Evolutionary conservation across 1,140 invertebrate species (phyloP).

Genomic region (Papilio helenus): DNA sequence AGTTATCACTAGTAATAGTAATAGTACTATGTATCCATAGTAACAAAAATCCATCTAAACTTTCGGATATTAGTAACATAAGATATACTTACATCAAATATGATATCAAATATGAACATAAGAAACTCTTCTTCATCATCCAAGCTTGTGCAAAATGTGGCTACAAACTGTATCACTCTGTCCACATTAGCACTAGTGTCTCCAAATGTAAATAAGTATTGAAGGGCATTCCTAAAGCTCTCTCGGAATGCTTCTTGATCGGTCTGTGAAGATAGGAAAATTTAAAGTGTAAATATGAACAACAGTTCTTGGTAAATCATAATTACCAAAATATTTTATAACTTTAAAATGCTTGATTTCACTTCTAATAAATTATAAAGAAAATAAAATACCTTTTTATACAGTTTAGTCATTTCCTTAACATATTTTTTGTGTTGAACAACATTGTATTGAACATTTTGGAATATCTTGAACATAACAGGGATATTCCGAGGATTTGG

Average conservation of each 20-base stretch:
- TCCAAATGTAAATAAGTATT: slow-evolving; percentile 84
- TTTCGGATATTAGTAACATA: no score
- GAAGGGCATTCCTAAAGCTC: slow-evolving; percentile 83
- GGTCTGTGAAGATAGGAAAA: slow-evolving; percentile 63
- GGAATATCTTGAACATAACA: slow-evolving; percentile 83
- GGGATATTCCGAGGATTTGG: slow-evolving; percentile 76
- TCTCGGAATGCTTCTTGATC: slow-evolving; percentile 79
- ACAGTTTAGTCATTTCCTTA: slow-evolving; percentile 84
- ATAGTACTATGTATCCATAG: neutral
- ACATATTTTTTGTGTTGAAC: slow-evolving; percentile 85
- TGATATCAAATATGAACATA: slow-evolving; percentile 82
- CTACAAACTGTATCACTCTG: slow-evolving; percentile 86
- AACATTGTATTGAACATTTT: slow-evolving; percentile 84
- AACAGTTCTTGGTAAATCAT: neutral
- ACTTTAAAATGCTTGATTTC: neutral
- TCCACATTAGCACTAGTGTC: slow-evolving; percentile 86
- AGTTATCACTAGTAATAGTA: no score
- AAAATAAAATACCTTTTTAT: slow-evolving; percentile 78
- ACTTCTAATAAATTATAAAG: neutral
- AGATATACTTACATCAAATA: slow-evolving; percentile 81
- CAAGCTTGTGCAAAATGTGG: slow-evolving; percentile 85
- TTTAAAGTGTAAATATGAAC: neutral
- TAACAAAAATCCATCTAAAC: neutral
- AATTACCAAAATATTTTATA: neutral
- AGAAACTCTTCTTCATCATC: slow-evolving; percentile 83